phyloP scores from a whole-genome alignment of 1,140 invertebrate species.

The Tetragnatha versicolor region DNA sequence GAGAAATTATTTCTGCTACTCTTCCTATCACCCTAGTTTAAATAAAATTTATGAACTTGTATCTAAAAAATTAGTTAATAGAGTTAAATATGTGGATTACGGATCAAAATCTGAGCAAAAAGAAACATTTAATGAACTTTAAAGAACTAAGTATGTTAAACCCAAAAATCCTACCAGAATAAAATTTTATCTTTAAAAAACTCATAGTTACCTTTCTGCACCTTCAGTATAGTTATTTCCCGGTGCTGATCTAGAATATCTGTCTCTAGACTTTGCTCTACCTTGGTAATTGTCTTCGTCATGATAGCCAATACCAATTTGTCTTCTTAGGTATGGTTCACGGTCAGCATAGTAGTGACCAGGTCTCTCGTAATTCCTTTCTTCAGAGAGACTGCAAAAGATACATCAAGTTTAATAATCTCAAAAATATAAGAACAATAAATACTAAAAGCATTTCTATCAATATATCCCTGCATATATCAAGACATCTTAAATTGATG shows the following conservation, averaged over 20 bases:
- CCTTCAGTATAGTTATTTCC: slow-evolving; percentile 49
- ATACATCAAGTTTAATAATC: not conserved
- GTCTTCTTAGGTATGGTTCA: slow-evolving; percentile 59
- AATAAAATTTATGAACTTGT: too few relatives aligned
- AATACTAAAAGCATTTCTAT: not conserved
- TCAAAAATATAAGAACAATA: too few relatives aligned
- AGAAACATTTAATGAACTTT: too few relatives aligned
- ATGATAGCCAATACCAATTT: slow-evolving; percentile 59
- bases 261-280: slow-evolving; percentile 60
- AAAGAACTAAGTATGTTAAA: too few relatives aligned
- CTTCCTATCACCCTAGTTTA: too few relatives aligned
- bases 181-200: too few relatives aligned
- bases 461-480: not conserved
- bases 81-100: too few relatives aligned
- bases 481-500: too few relatives aligned
- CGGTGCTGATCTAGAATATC: slow-evolving; percentile 62
- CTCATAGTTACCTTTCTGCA: slow-evolving; percentile 38
- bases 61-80: too few relatives aligned
- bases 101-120: too few relatives aligned
- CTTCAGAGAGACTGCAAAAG: slow-evolving; percentile 53
- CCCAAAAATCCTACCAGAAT: too few relatives aligned
- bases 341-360: slow-evolving; percentile 67
- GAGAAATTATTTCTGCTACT: too few relatives aligned
- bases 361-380: slow-evolving; percentile 64
- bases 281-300: slow-evolving; percentile 60